A percentile compares a stretch with the other conserved stretches of the same genome.
Conservation (phyloP, 2,797 vertebrate species). For the Toxotes lorentzi region DNA sequence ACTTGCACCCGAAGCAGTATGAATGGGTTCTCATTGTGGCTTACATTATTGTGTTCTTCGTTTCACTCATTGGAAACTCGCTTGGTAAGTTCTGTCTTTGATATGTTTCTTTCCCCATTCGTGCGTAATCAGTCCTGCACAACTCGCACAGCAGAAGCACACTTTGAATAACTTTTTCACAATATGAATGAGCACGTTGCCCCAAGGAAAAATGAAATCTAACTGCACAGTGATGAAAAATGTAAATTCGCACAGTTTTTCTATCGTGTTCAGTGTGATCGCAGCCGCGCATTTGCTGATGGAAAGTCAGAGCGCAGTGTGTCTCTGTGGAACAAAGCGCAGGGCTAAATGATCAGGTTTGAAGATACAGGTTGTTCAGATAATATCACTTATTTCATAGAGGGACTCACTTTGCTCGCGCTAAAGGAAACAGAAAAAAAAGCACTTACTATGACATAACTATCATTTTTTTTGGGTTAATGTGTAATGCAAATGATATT, state of each 20-base stretch:
- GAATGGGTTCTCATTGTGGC: constrained; percentile 96
- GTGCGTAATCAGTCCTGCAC: constrained; percentile 20
- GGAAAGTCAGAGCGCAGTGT: not conserved
- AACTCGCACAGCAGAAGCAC: not conserved
- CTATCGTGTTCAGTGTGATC: constrained; percentile 4
- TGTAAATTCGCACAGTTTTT: not conserved
- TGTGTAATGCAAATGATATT: too few species aligned
- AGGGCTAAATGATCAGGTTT: not conserved
- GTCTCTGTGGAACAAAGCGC: constrained; percentile 6
- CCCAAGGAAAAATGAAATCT: not conserved
- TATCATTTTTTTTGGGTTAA: too few species aligned
- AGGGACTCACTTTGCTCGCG: too few species aligned
- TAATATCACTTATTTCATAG: too few species aligned
- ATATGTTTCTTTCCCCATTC: not conserved
- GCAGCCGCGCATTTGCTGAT: constrained; percentile 1
- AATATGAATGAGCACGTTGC: not conserved
- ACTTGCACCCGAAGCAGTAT: constrained; percentile 95
- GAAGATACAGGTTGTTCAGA: constrained; percentile 10
- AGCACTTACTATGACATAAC: too few species aligned
- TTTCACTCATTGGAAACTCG: constrained; percentile 94
- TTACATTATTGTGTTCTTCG: constrained; percentile 94
- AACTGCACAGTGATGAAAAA: not conserved
- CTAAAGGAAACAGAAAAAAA: too few species aligned
- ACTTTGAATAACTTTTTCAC: constrained; percentile 22
- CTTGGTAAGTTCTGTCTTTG: constrained; percentile 88